Base-by-base conservation (phyloP, 2,113 vertebrate genomes). In the Oreochromis spilurus region DNA sequence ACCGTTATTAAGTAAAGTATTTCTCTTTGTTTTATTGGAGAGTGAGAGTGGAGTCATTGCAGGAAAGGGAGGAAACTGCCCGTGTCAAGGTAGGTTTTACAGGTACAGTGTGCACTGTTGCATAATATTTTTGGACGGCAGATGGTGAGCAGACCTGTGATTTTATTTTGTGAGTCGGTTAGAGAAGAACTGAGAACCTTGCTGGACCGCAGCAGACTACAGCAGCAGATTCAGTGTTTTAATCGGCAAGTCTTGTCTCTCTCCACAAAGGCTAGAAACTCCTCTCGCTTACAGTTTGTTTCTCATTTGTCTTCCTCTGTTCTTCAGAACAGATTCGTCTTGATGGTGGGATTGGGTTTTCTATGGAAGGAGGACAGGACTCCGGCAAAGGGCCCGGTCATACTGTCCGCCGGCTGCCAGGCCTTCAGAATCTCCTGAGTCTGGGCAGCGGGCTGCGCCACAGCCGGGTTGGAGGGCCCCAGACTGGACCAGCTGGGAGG, bases 281-380 rank as follows among this genome's bases (percentile, higher is more conserved):
- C 88, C 54, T 70, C 80, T 21, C 81, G 58, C 72, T 40, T 87
- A 86, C 88, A 53, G 78, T n/a, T 75, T 84, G 70, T 55, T 38
- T 79, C 45, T 57, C 38, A 7, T 54, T 3, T 45, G 40, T 54
- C 62, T 24, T 55, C 65, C 55, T 87, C 88, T 92, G 90, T 90
- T 87, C 92, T 96, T 97, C 97, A 99, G 96, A 99, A 99, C 92
- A 99, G 97, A 89, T 99, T 98, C 13, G 97, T 97, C 93, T 99
- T 99, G 91, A 99, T 97, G 54, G 94, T 84, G 2, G 92, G 92
- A 83, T 96, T 97, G 80, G 97, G 97, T 92, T 99, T 99, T 96
- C 98, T 95, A 94, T 99, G 98, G 94, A 99, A 98, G 79, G 98
- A 97, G 87, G 98, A 99, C 80, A 99, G 97, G 48, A 99, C 98